These are phyloP conservation scores for Parotocinclus haroldoi DNA, from an alignment of 2,797 vertebrate species.

Conservation along the genomic window DNA sequence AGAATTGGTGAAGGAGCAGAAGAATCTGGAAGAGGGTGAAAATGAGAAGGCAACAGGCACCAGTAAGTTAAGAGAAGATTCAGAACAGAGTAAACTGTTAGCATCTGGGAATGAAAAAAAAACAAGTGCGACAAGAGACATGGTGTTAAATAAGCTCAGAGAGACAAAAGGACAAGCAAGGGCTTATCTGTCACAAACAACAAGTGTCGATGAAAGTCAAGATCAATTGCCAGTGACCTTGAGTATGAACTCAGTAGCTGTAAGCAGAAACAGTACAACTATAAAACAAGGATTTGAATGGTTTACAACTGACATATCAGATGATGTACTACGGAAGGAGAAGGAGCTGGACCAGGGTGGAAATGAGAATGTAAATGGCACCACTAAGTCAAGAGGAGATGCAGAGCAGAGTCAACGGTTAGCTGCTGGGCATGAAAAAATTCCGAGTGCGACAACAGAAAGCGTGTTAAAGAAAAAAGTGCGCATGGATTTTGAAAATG, in stretches of 20 bases:
- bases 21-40: neutral
- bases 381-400: neutral
- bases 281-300: no score
- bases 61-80: neutral
- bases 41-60: neutral
- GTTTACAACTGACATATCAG: neutral
- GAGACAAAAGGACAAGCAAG: no score
- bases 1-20: neutral
- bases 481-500: neutral
- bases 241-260: no score
- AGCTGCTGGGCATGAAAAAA: neutral
- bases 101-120: neutral
- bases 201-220: no score
- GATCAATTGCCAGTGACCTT: no score
- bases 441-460: neutral
- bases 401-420: neutral
- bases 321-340: neutral
- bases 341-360: neutral
- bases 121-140: neutral
- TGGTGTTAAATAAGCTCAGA: neutral
- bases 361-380: neutral
- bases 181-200: no score
- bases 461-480: neutral
- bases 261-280: no score
- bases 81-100: neutral